Conservation (phyloP, 1,140 invertebrate species). For the Neodiprion fabricii region DNA sequence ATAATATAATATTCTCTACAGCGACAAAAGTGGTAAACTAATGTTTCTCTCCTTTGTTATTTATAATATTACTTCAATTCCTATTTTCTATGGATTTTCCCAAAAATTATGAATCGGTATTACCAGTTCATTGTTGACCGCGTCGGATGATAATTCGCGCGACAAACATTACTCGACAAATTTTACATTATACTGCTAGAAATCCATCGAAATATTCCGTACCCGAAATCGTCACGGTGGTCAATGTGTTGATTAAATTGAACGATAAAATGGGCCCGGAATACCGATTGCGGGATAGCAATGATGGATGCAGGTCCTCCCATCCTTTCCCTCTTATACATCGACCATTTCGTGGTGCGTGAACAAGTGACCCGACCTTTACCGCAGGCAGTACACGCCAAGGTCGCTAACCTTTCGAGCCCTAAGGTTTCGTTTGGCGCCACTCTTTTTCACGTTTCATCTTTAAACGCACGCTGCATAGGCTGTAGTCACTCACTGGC, state of each 20-base stretch:
- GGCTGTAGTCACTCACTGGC: not conserved
- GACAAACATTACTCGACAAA: not conserved
- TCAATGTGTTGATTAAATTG: slow-evolving; percentile 31
- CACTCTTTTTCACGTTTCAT: slow-evolving; percentile 29
- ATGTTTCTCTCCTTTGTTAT: too few relatives aligned
- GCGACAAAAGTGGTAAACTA: too few relatives aligned
- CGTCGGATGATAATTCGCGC: not conserved
- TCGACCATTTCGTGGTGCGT: too few relatives aligned
- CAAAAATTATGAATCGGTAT: too few relatives aligned
- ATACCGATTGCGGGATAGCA: slow-evolving; percentile 39
- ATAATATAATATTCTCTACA: too few relatives aligned
- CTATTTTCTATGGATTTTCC: too few relatives aligned
- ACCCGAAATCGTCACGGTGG: not conserved
- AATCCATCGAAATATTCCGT: not conserved
- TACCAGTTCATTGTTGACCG: not conserved
- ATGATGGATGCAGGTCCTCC: slow-evolving; percentile 35
- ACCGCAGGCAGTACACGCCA: slow-evolving; percentile 26
- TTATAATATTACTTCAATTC: too few relatives aligned
- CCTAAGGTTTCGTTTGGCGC: slow-evolving; percentile 39
- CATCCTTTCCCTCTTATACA: not conserved
- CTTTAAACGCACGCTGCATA: slow-evolving; percentile 1
- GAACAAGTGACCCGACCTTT: slow-evolving; percentile 23
- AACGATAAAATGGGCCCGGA: slow-evolving; percentile 36
- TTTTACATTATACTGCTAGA: not conserved
- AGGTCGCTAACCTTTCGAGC: slow-evolving; percentile 38